A percentile compares a stretch with the other conserved stretches of the same genome.
Conservation (phyloP, 2,797 vertebrate genomes). For the Sebastiscus albofasciatus region DNA sequence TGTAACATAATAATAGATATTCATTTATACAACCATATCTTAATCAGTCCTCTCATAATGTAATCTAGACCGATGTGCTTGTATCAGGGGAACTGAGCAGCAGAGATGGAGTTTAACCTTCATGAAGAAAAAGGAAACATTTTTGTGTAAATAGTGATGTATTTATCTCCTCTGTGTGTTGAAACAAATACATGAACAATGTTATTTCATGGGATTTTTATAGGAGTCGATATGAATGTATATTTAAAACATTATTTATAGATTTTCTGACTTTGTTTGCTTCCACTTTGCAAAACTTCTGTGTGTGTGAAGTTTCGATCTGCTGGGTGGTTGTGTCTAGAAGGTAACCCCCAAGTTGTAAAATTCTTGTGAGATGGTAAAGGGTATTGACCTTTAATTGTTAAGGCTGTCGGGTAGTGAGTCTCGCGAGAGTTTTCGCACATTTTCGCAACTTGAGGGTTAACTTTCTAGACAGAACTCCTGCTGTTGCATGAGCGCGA, state of each 20-base stretch:
- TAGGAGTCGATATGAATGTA: not conserved
- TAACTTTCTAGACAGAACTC: too few species aligned
- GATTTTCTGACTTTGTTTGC: conserved; percentile 24
- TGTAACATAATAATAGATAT: not conserved
- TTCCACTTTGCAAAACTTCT: not conserved
- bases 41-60: not conserved
- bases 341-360: too few species aligned
- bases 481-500: too few species aligned
- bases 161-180: not conserved
- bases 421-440: too few species aligned
- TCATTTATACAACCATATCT: not conserved
- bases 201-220: not conserved
- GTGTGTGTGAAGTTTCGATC: not conserved
- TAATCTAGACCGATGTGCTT: not conserved
- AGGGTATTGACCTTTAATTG: too few species aligned
- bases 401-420: too few species aligned
- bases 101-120: not conserved
- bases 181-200: not conserved
- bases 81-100: not conserved
- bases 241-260: conserved; percentile 26
- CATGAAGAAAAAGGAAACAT: not conserved
- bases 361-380: too few species aligned
- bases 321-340: not conserved
- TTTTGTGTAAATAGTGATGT: not conserved
- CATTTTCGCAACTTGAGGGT: too few species aligned